A percentile compares a stretch with the other conserved stretches of the same genome.
phyloP scores from a whole-genome alignment of 2,888 invertebrate genomes.

The Calameuta filiformis region DNA sequence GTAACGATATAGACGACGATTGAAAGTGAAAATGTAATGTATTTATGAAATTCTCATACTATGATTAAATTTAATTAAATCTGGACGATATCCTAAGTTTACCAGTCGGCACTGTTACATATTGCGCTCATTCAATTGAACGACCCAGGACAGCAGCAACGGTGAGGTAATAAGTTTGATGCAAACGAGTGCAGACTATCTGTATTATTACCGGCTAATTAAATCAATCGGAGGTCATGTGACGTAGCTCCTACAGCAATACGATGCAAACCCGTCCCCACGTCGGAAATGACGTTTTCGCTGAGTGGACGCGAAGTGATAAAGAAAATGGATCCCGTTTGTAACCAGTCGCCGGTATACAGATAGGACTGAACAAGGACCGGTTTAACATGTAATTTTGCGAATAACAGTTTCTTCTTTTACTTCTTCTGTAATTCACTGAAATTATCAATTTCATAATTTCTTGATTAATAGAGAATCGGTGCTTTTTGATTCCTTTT shows the following conservation, averaged over 20 bases:
- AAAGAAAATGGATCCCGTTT: background rate
- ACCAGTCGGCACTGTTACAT: background rate
- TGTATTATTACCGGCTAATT: constrained; percentile 24
- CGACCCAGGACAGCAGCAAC: background rate
- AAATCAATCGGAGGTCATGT: constrained; percentile 21
- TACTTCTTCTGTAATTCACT: background rate
- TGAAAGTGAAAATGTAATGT: background rate
- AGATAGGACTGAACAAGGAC: background rate
- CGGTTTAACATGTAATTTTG: background rate
- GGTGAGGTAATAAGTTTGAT: background rate
- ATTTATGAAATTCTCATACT: background rate
- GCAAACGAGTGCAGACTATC: background rate
- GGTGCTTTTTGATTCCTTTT: background rate
- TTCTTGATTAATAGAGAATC: background rate
- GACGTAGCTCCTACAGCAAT: constrained; percentile 12
- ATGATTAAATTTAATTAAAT: background rate
- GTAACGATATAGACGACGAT: background rate
- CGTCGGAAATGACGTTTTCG: constrained; percentile 15
- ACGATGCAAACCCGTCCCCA: constrained; percentile 5
- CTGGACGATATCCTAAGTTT: background rate
- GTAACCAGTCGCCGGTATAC: background rate
- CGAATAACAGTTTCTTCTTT: background rate
- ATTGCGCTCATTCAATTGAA: background rate
- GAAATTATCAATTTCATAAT: background rate
- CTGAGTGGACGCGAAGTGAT: background rate